Evolutionary conservation across 1,140 invertebrate species (phyloP), one percentile per base, ranked within the genome.

Genomic region (Lanistes nyassanus): DNA sequence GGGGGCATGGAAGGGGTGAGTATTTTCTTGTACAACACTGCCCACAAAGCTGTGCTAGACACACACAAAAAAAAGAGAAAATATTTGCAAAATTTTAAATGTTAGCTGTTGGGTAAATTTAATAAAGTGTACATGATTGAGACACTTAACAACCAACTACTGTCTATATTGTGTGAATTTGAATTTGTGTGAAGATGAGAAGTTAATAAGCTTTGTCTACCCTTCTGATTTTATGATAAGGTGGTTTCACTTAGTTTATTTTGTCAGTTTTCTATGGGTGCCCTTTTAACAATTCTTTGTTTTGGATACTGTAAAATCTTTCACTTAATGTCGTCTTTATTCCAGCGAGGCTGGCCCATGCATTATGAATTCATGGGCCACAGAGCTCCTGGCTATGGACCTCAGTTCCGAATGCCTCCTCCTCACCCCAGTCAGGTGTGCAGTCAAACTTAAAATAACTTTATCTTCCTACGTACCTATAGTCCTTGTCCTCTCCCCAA

Each of bases 331-430:
- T 62, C 36, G 37, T 76, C 37, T 72, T 75, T 47, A 39, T 81
- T 75, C 42, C 77, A 84, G 83, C 78, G 83, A 55, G 76, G 78
- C 11, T 85, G 85, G 83, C 83, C 83, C 42, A 83, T 84, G 82
- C 79, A 79, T 55, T 87, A 84, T 81, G 84, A 87, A 16, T 86
- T 85, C 67, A 85, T 86, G 82, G 83, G 83, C 64, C 82, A 82
- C 72, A 77, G 84, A 75, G 83, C 83, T 76, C 82, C 82, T 64
- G 80, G 77, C 37, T 82, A 83, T 67, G 67, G 73, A 62, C 80
- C 82, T 68, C 83, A 78, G 36, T 85, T 83, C 65, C 81, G 84
- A 75, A 80, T 83, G 78, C 80, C 81, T 26, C 83, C 82, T 36
- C 81, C 82, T 55, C 84, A 84, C 36, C 85, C 80, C 55, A 79